These are phyloP conservation scores for Torymus auratus DNA, from an alignment of 2,888 invertebrate genomes.

Conservation along the genomic window DNA sequence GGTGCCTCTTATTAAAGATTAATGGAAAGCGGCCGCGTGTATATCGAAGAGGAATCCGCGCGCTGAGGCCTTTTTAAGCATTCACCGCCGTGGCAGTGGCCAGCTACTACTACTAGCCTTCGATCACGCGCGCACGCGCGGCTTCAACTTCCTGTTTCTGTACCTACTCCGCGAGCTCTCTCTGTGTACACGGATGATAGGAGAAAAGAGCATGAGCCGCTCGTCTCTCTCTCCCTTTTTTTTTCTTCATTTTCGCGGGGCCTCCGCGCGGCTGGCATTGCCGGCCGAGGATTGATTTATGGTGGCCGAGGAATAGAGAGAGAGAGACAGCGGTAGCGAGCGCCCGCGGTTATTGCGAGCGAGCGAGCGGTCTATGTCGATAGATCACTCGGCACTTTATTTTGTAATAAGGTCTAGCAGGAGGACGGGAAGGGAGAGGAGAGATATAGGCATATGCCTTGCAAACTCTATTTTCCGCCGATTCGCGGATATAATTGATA, in stretches of 20 bases:
- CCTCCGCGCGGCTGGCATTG: neutral
- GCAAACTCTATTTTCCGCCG: slow-evolving; percentile 28
- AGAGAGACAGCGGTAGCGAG: neutral
- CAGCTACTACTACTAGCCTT: neutral
- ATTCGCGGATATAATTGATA: slow-evolving; percentile 46
- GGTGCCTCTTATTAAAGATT: slow-evolving; percentile 60
- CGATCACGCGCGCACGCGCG: neutral
- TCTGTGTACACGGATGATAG: neutral
- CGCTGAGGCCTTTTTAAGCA: too few species aligned
- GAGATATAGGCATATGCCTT: neutral
- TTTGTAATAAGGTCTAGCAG: slow-evolving; percentile 36
- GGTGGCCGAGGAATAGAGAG: neutral
- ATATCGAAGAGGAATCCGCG: too few species aligned
- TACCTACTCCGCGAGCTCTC: too few species aligned
- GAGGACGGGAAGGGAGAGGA: neutral
- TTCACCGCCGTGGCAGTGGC: too few species aligned
- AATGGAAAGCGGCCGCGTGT: slow-evolving; percentile 53
- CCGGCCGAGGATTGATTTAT: slow-evolving; percentile 48
- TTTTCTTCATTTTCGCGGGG: slow-evolving; percentile 40
- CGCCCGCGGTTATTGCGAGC: slow-evolving; percentile 42
- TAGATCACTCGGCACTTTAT: slow-evolving; percentile 51
- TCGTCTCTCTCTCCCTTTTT: neutral
- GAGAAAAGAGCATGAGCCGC: slow-evolving; percentile 26
- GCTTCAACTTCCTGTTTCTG: slow-evolving; percentile 23
- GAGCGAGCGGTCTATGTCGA: slow-evolving; percentile 3